Evolutionary conservation across 2,113 vertebrate species (phyloP).

Genomic region (Crotalus helleri): DNA sequence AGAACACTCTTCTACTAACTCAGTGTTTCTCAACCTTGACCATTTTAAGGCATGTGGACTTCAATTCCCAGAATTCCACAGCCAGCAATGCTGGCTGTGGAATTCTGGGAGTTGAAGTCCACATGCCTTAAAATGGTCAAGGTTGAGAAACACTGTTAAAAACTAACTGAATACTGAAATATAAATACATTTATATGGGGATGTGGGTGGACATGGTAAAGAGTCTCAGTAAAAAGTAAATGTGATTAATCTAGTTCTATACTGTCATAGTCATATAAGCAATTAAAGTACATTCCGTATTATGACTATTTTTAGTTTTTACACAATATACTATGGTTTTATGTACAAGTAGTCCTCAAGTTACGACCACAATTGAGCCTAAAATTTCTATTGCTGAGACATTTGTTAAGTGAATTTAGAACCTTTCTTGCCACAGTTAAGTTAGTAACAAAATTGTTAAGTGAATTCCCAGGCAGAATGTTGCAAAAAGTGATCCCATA

Average conservation of each 20-base stretch:
- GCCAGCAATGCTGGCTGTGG: too few species aligned
- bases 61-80: too few species aligned
- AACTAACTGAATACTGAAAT: not conserved
- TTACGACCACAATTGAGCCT: not conserved
- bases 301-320: not conserved
- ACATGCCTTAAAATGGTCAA: too few species aligned
- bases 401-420: not conserved
- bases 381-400: not conserved
- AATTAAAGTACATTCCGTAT: not conserved
- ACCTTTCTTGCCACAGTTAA: not conserved
- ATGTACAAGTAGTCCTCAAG: not conserved
- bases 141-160: too few species aligned
- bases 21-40: too few species aligned
- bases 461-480: not conserved
- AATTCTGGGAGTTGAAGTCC: too few species aligned
- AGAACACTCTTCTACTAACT: not conserved
- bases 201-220: not conserved
- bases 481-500: not conserved
- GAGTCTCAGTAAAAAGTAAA: not conserved
- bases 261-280: not conserved
- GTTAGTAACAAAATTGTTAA: not conserved
- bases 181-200: not conserved
- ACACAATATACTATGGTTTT: not conserved
- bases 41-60: too few species aligned
- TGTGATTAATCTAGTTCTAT: not conserved